These are phyloP conservation scores for Pantherophis guttatus DNA, from an alignment of 2,113 vertebrate genomes.

Conservation along the genomic window DNA sequence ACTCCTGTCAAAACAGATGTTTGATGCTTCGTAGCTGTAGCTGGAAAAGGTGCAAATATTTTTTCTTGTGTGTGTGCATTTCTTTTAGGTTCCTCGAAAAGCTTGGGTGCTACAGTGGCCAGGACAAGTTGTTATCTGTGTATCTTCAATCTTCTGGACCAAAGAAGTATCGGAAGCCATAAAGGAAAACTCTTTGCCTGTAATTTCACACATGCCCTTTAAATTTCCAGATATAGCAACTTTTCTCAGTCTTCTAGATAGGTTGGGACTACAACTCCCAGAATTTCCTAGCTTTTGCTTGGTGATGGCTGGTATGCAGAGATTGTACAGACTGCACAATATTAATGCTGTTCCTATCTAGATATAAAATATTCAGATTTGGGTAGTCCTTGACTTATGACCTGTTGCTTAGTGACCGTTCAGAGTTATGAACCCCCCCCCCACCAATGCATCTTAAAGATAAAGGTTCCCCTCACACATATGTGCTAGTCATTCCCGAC, in stretches of 20 bases:
- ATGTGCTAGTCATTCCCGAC: too few species aligned
- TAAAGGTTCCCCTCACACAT: too few species aligned
- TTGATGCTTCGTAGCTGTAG: background rate
- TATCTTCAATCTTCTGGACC: conserved; percentile 93
- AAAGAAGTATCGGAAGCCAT: conserved; percentile 86
- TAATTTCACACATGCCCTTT: conserved; percentile 51
- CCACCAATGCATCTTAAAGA: too few species aligned
- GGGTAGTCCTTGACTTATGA: background rate
- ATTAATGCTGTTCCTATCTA: background rate
- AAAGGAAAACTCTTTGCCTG: conserved; percentile 70
- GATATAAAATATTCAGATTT: background rate
- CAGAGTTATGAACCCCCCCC: background rate
- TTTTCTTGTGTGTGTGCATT: background rate
- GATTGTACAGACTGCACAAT: too few species aligned
- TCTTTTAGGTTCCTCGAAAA: conserved; percentile 78
- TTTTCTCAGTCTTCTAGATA: background rate
- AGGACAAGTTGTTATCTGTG: conserved; percentile 90
- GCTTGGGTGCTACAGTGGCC: conserved; percentile 91
- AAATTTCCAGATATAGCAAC: background rate
- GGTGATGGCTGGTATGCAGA: background rate
- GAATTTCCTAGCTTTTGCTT: background rate
- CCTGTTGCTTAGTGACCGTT: background rate
- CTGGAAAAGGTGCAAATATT: background rate
- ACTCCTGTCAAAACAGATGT: background rate
- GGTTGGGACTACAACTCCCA: background rate